Evolutionary conservation across 2,888 invertebrate species (phyloP), one percentile per base, ranked within the genome.

Genomic region (Ennomos erosarius): DNA sequence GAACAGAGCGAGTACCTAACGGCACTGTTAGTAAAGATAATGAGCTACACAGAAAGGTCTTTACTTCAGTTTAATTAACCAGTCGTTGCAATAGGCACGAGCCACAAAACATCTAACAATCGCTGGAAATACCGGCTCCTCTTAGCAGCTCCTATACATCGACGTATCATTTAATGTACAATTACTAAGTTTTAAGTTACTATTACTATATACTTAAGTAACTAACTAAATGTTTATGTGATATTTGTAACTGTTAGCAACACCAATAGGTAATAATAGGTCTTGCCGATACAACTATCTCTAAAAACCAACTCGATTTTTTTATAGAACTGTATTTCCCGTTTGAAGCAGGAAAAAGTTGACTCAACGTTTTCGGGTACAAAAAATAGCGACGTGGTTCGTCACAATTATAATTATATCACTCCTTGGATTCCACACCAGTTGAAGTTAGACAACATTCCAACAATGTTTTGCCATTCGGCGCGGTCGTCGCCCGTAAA

Each of bases 401-500:
- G 16, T 26, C n/a, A n/a, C n/a, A n/a, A 6, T 26, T 26, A 26
- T 9, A 38, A 26, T 38, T 53, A 48, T 48, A 39, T 58, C 43
- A 50, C 12, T 46, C 11, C 12, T 46, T 10, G 40, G 45, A 57
- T 56, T 50, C 45, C 53, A 55, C 46, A 54, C 55, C 39, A 61
- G 62, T 40, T 6, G 58, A 55, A 50, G 43, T 55, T 66, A 51
- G 65, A 68, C 59, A 63, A 67, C 66, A 73, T 70, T 52, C 63
- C 57, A 65, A 69, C 64, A 66, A 71, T 67, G 68, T 69, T 26
- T 6, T 51, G 69, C 62, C 71, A 73, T 73, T 77, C 71, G 64
- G 64, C 69, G 70, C 63, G 67, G 74, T 68, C 70, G 66, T 60
- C 68, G 65, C 69, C 68, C 73, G 76, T 74, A 79, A 75, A 74